These are phyloP conservation scores for Squalus acanthias DNA, from an alignment of 2,797 vertebrate genomes.

Conservation along the genomic window DNA sequence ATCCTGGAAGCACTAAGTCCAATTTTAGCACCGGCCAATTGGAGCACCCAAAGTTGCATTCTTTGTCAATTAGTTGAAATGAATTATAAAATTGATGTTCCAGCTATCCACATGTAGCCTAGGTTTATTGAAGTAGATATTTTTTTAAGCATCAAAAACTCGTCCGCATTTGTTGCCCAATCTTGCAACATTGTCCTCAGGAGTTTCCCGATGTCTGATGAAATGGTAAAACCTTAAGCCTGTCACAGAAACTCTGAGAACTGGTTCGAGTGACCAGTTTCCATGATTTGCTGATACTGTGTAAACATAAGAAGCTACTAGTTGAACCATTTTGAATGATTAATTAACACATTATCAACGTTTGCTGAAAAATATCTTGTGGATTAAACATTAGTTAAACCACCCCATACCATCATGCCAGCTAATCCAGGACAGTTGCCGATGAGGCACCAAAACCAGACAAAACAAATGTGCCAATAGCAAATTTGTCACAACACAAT, in stretches of 20 bases:
- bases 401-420: neutral
- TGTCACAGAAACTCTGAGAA: neutral
- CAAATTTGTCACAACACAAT: neutral
- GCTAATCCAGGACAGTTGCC: neutral
- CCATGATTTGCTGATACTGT: too few relatives aligned
- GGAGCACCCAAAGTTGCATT: neutral
- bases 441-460: neutral
- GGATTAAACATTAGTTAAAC: neutral
- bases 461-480: neutral
- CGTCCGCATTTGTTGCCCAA: neutral
- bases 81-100: neutral
- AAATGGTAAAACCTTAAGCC: neutral
- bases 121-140: neutral
- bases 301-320: too few relatives aligned
- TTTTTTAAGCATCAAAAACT: neutral
- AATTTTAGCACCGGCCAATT: neutral
- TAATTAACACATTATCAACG: neutral
- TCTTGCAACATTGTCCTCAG: neutral
- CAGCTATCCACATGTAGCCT: neutral
- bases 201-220: neutral
- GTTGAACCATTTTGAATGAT: neutral
- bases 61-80: neutral
- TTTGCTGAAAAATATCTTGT: neutral
- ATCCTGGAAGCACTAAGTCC: neutral
- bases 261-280: neutral